Evolutionary conservation across 2,797 vertebrate species (phyloP).

Genomic region (Sorex maritimensis): DNA sequence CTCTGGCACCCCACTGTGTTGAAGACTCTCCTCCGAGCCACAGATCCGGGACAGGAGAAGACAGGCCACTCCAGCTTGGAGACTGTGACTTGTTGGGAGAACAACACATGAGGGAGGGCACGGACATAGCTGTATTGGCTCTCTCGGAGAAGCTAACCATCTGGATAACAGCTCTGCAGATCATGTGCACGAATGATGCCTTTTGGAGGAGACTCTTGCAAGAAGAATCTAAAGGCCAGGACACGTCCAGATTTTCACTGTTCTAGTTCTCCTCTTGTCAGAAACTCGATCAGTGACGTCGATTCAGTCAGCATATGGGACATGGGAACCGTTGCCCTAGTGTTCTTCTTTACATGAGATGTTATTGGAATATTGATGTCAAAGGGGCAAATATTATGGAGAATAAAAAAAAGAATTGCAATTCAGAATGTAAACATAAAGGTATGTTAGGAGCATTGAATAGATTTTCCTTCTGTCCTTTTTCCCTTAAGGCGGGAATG

Average conservation of each 20-base stretch:
- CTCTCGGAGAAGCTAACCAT: conserved; percentile 42
- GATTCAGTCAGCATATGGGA: background rate
- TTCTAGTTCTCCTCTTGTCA: conserved; percentile 65
- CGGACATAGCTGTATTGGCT: conserved; percentile 9
- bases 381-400: conserved; percentile 27
- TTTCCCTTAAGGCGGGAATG: conserved; percentile 34
- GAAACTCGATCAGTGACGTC: conserved; percentile 29
- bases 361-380: conserved; percentile 52
- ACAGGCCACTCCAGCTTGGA: background rate
- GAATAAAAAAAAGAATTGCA: conserved; percentile 51
- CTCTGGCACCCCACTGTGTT: background rate
- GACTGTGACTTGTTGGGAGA: conserved; percentile 13
- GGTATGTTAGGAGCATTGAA: background rate
- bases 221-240: conserved; percentile 60
- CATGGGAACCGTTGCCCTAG: conserved; percentile 21
- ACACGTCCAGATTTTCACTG: conserved; percentile 59
- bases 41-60: background rate
- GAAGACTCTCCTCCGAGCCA: background rate
- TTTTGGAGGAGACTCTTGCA: conserved; percentile 49
- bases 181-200: conserved; percentile 72
- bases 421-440: conserved; percentile 56
- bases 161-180: conserved; percentile 77
- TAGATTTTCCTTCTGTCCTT: background rate
- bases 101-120: background rate
- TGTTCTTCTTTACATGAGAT: conserved; percentile 5